Base-by-base conservation (phyloP, 2,888 invertebrate species). In the Arctia plantaginis region DNA sequence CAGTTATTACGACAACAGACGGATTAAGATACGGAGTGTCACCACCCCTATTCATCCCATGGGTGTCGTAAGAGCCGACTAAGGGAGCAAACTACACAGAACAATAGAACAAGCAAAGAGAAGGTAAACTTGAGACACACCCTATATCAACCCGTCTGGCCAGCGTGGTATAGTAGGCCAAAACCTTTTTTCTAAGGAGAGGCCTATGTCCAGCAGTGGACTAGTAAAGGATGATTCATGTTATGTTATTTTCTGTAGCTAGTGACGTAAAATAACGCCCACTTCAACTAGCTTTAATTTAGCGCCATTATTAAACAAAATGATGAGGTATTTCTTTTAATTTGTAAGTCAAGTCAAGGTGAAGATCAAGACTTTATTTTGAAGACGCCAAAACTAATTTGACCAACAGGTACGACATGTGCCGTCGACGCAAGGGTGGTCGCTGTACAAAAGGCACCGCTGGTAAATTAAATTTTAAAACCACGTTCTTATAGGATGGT, bases 391-490 rank as follows among this genome's bases (percentile, higher is more conserved):
- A 92, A 89, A 90, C 90, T 91, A 89, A 93, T 95, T 95, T 95
- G 87, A 93, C 95, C 96, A 96, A 96, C 98, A 99, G 99, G 98
- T 98, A 99, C 96, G 99, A 99, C 97, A 99, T 99, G 99, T 99
- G 99, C 97, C 98, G 99, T 92, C 97, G 98, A 94, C 97, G 98
- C 96, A 98, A 98, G 97, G 99, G 98, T 96, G 99, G 99, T 95
- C 98, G 98, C 96, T 99, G 99, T 97, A 99, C 99, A 93, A 98
- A 99, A 97, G 99, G 99, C 97, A 99, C 99, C 96, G 99, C 99
- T 96, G 99, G 99, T 99, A 98, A 98, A 97, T 96, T 91, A 86
- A 89, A 90, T 92, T 92, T 90, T 89, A 90, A 90, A 87, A 86
- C 90, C 89, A 86, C 88, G 85, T 85, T 89, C 88, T 88, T 86